Percentiles rank a stretch among this genome's conserved stretches.
phyloP scores from a whole-genome alignment of 2,888 invertebrate genomes.

The Junonia oenone region DNA sequence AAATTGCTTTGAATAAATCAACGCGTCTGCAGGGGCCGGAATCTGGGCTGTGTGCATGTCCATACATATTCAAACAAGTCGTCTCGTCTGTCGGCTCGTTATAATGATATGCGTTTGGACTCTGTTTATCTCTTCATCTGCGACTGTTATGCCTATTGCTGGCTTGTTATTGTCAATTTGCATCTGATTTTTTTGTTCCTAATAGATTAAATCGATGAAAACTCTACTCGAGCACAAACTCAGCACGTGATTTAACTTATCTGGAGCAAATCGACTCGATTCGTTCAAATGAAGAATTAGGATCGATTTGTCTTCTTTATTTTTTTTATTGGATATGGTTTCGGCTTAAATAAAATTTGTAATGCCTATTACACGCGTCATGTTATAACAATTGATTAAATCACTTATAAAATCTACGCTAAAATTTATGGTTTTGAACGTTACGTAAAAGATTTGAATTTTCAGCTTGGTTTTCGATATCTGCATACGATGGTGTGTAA shows the following conservation, averaged over 20 bases:
- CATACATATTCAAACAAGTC: conserved; percentile 37
- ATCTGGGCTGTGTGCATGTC: conserved; percentile 35
- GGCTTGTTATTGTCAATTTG: not conserved
- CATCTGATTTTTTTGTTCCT: not conserved
- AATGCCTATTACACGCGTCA: not conserved
- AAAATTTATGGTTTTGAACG: not conserved
- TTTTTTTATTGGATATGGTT: not conserved
- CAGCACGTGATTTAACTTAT: not conserved
- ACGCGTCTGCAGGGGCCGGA: conserved; percentile 28
- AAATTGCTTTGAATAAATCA: conserved; percentile 33
- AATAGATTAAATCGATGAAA: not conserved
- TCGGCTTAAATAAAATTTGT: not conserved
- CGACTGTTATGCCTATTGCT: not conserved
- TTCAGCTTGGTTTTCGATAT: not conserved
- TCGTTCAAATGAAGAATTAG: not conserved
- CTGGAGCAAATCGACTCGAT: not conserved
- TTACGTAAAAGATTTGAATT: not conserved
- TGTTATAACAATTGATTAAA: too few relatives aligned
- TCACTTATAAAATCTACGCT: too few relatives aligned
- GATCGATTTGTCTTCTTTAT: not conserved
- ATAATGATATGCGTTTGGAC: conserved; percentile 13
- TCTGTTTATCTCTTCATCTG: conserved; percentile 15
- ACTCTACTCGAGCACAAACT: not conserved
- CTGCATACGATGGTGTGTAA: not conserved
- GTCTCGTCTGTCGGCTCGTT: conserved; percentile 14